Conservation (phyloP, 30 jellyfish, hydroid and myxozoan genomes). For the Hydractinia symbiolongicarpus region DNA sequence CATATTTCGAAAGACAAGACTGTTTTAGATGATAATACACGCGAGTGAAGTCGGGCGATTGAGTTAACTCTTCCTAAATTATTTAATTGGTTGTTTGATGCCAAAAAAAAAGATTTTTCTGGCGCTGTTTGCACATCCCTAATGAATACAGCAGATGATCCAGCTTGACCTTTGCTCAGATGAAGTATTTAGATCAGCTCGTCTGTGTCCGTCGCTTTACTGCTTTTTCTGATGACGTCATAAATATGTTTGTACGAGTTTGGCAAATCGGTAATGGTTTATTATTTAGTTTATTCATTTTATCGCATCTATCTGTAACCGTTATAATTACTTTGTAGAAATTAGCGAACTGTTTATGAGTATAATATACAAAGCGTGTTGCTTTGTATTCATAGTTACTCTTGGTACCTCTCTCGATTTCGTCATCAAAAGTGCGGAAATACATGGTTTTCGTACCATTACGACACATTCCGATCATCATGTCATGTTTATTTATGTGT, state of each 20-base stretch:
- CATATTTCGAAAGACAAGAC: neutral
- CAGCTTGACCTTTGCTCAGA: conserved; percentile 7
- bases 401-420: neutral
- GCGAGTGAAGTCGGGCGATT: too few species aligned
- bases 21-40: too few species aligned
- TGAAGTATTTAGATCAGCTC: conserved; percentile 26
- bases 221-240: conserved; percentile 19
- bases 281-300: conserved; percentile 24
- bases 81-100: conserved; percentile 27
- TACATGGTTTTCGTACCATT: conserved; percentile 30
- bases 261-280: conserved; percentile 32
- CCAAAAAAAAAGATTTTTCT: conserved; percentile 25
- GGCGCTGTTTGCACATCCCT: conserved; percentile 52
- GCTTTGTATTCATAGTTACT: neutral
- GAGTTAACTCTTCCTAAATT: conserved; percentile 26
- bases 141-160: conserved; percentile 18
- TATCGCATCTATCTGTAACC: neutral
- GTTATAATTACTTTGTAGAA: conserved; percentile 32
- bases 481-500: too few species aligned
- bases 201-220: neutral
- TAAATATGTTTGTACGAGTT: conserved; percentile 19
- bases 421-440: neutral
- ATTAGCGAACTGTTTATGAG: conserved; percentile 13
- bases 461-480: conserved; percentile 23
- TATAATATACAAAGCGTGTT: conserved; percentile 28